Conservation (phyloP, 2,113 vertebrate genomes). For the Platysteira castanea region DNA sequence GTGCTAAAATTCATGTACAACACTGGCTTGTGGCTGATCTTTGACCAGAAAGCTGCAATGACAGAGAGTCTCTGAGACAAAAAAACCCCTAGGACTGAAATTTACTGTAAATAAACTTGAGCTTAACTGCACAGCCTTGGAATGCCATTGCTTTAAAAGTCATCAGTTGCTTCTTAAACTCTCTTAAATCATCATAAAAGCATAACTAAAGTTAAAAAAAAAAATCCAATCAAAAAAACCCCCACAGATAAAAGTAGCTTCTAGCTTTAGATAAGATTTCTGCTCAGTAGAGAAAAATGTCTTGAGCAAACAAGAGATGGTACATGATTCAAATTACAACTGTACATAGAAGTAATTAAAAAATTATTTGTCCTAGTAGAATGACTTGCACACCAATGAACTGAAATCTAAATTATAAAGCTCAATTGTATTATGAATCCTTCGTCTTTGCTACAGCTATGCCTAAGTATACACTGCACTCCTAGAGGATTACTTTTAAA, state of each 20-base stretch:
- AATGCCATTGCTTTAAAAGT: constrained; percentile 38
- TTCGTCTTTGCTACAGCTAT: not conserved
- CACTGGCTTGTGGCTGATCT: not conserved
- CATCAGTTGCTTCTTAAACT: constrained; percentile 67
- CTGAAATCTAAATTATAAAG: not conserved
- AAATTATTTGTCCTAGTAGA: not conserved
- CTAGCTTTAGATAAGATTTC: constrained; percentile 22
- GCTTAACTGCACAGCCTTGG: constrained; percentile 19
- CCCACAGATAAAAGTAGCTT: not conserved
- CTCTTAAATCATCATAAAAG: constrained; percentile 58
- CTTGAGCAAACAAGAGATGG: not conserved
- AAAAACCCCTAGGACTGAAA: constrained; percentile 41
- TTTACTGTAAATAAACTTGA: constrained; percentile 62
- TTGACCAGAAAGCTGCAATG: constrained; percentile 28
- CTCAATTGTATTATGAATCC: not conserved
- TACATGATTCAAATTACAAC: not conserved
- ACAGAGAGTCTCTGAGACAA: constrained; percentile 50
- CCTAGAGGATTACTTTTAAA: not conserved
- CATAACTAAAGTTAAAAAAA: constrained; percentile 23
- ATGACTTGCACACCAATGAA: not conserved
- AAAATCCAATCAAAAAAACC: not conserved
- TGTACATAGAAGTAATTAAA: not conserved
- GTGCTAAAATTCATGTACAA: not conserved
- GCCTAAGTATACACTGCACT: not conserved
- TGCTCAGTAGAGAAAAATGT: not conserved